phyloP scores from a whole-genome alignment of 2,888 invertebrate genomes.

The Prenolepis imparis region DNA sequence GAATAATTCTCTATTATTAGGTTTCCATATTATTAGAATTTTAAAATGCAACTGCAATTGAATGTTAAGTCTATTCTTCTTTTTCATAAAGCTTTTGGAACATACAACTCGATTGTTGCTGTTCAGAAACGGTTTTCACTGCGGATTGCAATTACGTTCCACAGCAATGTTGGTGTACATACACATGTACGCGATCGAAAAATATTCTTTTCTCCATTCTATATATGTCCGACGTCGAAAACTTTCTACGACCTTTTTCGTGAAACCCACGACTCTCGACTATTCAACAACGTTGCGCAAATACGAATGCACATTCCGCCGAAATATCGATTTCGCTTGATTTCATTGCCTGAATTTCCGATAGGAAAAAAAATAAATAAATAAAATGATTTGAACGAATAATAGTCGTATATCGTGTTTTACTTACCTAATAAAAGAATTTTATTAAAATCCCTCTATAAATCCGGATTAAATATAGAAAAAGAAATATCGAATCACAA shows the following conservation, averaged over 20 bases:
- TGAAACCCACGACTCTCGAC: not conserved
- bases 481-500: slow-evolving; percentile 61
- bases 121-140: slow-evolving; percentile 59
- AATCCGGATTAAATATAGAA: slow-evolving; percentile 53
- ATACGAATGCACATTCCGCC: slow-evolving; percentile 10
- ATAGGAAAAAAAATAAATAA: not conserved
- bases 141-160: slow-evolving; percentile 52
- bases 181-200: slow-evolving; percentile 15
- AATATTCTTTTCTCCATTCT: slow-evolving; percentile 22
- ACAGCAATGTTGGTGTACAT: slow-evolving; percentile 9
- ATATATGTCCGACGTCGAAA: not conserved
- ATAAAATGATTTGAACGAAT: not conserved
- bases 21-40: not conserved
- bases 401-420: not conserved
- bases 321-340: slow-evolving; percentile 2
- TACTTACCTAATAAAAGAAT: slow-evolving; percentile 71
- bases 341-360: not conserved
- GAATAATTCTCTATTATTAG: not conserved
- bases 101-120: not conserved
- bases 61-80: not conserved
- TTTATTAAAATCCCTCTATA: slow-evolving; percentile 27
- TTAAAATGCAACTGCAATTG: not conserved
- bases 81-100: slow-evolving; percentile 2
- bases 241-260: slow-evolving; percentile 17
- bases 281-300: not conserved